Conservation (phyloP, 2,797 vertebrate genomes). For the Nasua narica region DNA sequence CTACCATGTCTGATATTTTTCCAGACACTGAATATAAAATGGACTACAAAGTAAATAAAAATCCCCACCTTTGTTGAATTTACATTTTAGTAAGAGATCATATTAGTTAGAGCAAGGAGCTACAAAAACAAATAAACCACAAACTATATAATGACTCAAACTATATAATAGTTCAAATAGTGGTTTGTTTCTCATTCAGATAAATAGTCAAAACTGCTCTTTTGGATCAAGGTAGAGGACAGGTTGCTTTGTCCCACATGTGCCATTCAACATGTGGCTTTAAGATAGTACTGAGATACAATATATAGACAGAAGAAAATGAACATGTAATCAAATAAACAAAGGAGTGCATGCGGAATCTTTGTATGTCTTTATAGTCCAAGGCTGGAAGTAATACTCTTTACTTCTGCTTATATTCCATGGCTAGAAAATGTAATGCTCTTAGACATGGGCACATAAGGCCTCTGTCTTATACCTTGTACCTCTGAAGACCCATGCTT, state of each 20-base stretch:
- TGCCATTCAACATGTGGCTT: background rate
- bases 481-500: background rate
- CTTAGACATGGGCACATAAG: background rate
- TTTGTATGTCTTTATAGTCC: background rate
- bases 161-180: background rate
- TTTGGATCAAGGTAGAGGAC: background rate
- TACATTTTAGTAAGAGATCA: background rate
- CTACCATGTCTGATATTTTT: background rate
- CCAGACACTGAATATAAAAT: background rate
- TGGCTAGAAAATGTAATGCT: background rate
- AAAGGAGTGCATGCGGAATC: background rate
- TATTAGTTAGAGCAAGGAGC: background rate
- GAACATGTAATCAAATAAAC: background rate
- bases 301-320: background rate
- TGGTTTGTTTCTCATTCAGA: background rate
- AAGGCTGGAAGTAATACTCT: background rate
- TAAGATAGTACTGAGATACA: background rate
- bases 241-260: background rate
- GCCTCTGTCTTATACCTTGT: background rate
- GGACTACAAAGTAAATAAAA: background rate
- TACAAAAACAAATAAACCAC: background rate
- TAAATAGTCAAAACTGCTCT: background rate
- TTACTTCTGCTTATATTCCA: background rate
- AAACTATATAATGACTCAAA: background rate
- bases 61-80: background rate